Base-by-base conservation (phyloP, 2,888 invertebrate species). In the Platerodrilus igneus region DNA sequence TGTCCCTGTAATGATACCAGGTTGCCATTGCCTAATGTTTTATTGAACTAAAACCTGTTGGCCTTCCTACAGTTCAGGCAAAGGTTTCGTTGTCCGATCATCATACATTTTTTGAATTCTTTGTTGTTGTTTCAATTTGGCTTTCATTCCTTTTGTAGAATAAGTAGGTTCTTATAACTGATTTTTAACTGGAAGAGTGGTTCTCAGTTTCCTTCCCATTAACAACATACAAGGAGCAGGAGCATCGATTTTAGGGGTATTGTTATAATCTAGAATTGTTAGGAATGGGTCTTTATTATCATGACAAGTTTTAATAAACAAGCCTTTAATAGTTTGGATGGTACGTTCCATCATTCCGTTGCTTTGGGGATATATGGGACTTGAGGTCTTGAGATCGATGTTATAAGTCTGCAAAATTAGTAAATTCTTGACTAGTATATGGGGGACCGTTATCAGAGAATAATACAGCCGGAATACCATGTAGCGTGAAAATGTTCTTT, bases 181-280 rank as follows among this genome's bases (percentile, higher is more conserved):
- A 17, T 16, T 18, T 11, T 10, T 25, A 4, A 42, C 32, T 15
- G 51, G 51, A 19, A 53, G 32, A 15, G 35, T 45, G 22, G 49
- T 42, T 45, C 49, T 46, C 19, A 56, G 36, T 26, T 37, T 56
- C 38, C 55, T 44, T 11, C 52, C 55, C 52, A 54, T 53, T 20
- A 52, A 37, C 10, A 55, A 13, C 20, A 43, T 33, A 21, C 45
- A 43, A 6, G 53, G 53, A 21, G 52, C 45, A 26, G 52, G 52
- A 41, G 53, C 39, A 28, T 49, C 36, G 14, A 41, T 30, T 36
- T 55, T 56, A 6, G 52, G 47, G 19, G 55, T 56, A 2, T 35
- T 33, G 29, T 53, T 53, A 34, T 51, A 46, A 20, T 51, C 29
- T 9, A 51, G 17, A 9, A 50, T 47, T 29, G 43, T 51, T 30